A percentile compares a stretch with the other conserved stretches of the same genome.
These are phyloP conservation scores for Xyliphius kryptos DNA, from an alignment of 2,113 vertebrate species.

Conservation along the genomic window DNA sequence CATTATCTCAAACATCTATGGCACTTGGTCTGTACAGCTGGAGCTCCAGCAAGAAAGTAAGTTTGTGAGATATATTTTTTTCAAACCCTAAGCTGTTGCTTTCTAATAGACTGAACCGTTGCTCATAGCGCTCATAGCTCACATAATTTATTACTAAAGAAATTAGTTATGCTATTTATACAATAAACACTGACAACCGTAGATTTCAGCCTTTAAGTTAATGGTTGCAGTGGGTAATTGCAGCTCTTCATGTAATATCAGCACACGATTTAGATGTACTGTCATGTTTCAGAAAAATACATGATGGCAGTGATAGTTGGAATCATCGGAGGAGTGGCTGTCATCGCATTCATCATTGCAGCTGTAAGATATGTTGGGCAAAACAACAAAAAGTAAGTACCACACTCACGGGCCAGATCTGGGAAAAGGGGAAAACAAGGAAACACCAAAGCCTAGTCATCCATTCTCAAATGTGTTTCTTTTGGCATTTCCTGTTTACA, in stretches of 20 bases:
- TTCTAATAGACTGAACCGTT: too few species aligned
- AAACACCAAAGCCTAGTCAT: slow-evolving; percentile 70
- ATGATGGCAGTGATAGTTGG: slow-evolving; percentile 75
- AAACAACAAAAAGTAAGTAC: slow-evolving; percentile 75
- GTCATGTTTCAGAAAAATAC: slow-evolving; percentile 64
- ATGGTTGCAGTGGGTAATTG: background rate
- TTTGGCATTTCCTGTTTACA: slow-evolving; percentile 35
- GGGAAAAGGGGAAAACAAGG: slow-evolving; percentile 48
- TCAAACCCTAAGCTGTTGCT: background rate
- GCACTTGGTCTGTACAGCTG: slow-evolving; percentile 70
- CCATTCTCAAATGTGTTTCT: slow-evolving; percentile 62
- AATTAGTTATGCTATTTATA: too few species aligned
- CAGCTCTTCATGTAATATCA: background rate
- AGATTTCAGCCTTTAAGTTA: background rate
- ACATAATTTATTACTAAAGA: too few species aligned
- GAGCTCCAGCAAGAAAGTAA: slow-evolving; percentile 85
- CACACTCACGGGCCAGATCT: slow-evolving; percentile 22
- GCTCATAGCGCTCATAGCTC: too few species aligned
- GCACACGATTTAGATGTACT: background rate
- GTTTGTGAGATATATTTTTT: slow-evolving; percentile 36
- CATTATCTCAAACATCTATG: slow-evolving; percentile 72
- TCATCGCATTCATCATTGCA: slow-evolving; percentile 73
- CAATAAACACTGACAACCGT: too few species aligned
- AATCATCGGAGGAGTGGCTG: slow-evolving; percentile 71
- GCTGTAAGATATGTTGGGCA: slow-evolving; percentile 73